phyloP scores from a whole-genome alignment of 2,113 vertebrate species.

The Varanus salvator region DNA sequence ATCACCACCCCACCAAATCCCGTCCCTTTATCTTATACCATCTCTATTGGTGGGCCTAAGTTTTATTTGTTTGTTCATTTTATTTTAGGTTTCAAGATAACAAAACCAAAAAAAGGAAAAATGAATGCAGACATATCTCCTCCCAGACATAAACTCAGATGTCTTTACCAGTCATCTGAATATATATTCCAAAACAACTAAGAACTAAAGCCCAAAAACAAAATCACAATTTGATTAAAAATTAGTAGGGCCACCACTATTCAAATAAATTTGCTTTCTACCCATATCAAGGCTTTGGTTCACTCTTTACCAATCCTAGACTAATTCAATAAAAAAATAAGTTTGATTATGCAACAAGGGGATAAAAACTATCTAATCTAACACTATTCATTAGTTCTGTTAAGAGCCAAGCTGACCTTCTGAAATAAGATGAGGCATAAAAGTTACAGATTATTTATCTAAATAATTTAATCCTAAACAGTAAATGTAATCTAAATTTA shows the following conservation, averaged over 20 bases:
- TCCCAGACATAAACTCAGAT: too few relatives aligned
- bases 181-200: neutral
- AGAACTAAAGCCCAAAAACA: neutral
- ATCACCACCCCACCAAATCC: neutral
- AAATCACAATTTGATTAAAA: neutral
- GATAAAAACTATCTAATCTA: neutral
- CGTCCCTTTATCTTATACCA: neutral
- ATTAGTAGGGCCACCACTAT: neutral
- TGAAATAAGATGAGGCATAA: constrained; percentile 24
- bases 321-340: neutral
- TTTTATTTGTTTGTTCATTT: too few relatives aligned
- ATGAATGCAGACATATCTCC: too few relatives aligned
- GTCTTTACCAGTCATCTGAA: neutral
- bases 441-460: neutral
- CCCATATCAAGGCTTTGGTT: neutral
- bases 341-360: neutral
- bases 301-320: neutral
- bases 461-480: neutral
- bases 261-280: neutral
- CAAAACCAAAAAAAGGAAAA: too few relatives aligned
- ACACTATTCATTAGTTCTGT: neutral
- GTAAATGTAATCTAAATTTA: neutral
- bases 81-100: too few relatives aligned
- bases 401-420: neutral
- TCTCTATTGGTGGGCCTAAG: neutral